Evolutionary conservation across 2,888 invertebrate species (phyloP).

Genomic region (Physocephala rufipes): DNA sequence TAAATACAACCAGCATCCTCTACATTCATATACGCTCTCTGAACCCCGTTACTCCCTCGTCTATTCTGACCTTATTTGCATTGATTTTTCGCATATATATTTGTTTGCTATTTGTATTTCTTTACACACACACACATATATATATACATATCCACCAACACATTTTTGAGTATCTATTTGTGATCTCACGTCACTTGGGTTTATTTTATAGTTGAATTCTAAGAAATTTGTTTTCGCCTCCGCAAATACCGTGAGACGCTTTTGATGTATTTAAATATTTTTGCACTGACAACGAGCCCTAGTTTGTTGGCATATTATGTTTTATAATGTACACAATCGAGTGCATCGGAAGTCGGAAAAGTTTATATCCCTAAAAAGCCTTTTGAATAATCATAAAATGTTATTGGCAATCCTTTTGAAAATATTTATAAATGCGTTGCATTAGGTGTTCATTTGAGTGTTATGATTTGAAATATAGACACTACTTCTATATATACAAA

Average conservation of each 20-base stretch:
- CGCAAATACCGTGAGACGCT: background rate
- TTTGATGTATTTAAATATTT: background rate
- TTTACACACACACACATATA: background rate
- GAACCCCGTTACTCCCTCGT: background rate
- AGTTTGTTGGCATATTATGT: background rate
- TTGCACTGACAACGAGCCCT: background rate
- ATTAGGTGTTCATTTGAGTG: background rate
- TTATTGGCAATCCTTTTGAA: background rate
- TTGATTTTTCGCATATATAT: background rate
- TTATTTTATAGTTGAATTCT: slow-evolving; percentile 9
- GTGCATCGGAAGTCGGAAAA: background rate
- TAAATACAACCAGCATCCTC: too few species aligned
- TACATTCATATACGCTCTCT: background rate
- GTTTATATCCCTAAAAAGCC: background rate
- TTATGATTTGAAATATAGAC: too few species aligned
- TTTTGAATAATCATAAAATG: too few species aligned
- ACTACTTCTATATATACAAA: too few species aligned
- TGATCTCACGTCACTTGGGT: slow-evolving; percentile 12
- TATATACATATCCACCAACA: slow-evolving; percentile 2
- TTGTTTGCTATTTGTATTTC: background rate
- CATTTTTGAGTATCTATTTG: background rate
- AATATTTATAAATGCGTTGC: background rate
- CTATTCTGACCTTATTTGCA: slow-evolving; percentile 12
- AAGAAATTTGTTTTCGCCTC: slow-evolving; percentile 15
- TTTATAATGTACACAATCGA: background rate